A percentile compares a stretch with the other conserved stretches of the same genome.
These are phyloP conservation scores for Galleria mellonella DNA, from an alignment of 1,140 invertebrate genomes.

Conservation along the genomic window DNA sequence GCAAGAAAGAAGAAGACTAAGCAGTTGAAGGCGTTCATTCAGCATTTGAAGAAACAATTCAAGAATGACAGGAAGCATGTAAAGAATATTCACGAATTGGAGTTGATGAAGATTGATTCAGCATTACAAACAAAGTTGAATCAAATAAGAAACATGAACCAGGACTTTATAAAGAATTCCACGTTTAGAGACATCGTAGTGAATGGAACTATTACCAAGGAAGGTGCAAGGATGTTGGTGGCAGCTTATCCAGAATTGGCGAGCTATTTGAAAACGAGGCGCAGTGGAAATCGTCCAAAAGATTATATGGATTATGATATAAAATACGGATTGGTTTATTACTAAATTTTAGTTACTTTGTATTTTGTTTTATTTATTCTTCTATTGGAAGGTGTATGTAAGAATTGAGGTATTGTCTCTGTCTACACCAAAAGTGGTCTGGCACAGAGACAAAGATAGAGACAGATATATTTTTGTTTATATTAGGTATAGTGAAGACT, in stretches of 20 bases:
- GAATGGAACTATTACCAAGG: constrained; percentile 36
- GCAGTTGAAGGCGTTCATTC: constrained; percentile 50
- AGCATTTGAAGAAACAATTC: constrained; percentile 44
- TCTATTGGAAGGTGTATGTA: no score
- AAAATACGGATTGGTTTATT: constrained; percentile 48
- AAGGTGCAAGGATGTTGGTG: constrained; percentile 26
- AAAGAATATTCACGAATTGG: constrained; percentile 39
- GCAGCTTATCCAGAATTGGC: constrained; percentile 39
- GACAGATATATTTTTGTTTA: no score
- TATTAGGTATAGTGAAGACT: no score
- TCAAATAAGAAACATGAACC: constrained; percentile 35
- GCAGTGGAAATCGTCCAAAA: constrained; percentile 3
- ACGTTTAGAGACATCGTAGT: constrained; percentile 48
- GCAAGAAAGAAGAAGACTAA: constrained; percentile 44
- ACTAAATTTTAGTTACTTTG: constrained; percentile 8
- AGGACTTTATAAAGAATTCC: constrained; percentile 31
- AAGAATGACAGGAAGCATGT: constrained; percentile 40
- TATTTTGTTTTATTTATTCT: no score
- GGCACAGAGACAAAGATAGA: no score
- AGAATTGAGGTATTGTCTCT: no score
- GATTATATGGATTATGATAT: constrained; percentile 46
- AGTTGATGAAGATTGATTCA: constrained; percentile 40
- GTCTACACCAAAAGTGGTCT: no score
- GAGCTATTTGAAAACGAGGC: constrained; percentile 11
- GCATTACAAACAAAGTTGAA: constrained; percentile 28